These are phyloP conservation scores for Drosophila helvetica DNA, from an alignment of 2,888 invertebrate species.

Conservation along the genomic window DNA sequence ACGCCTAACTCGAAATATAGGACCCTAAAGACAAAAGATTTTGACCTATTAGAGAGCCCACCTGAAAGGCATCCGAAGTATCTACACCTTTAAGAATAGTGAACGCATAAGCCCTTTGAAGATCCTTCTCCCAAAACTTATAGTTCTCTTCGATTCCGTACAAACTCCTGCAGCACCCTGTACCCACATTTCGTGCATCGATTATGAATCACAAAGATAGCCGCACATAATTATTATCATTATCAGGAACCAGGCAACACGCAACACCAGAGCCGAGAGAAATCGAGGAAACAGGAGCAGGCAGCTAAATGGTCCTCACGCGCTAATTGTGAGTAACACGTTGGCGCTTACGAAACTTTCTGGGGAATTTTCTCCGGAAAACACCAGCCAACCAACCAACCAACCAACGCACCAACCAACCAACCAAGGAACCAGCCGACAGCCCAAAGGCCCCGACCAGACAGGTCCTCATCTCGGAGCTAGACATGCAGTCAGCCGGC, in stretches of 20 bases:
- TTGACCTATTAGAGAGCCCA: neutral
- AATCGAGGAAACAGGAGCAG: slow-evolving; percentile 33
- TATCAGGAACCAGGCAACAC: slow-evolving; percentile 25
- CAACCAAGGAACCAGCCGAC: slow-evolving; percentile 33
- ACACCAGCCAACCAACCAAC: slow-evolving; percentile 34
- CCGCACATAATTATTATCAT: slow-evolving; percentile 75
- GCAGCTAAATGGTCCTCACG: slow-evolving; percentile 66
- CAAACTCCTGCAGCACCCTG: too few species aligned
- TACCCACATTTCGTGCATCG: slow-evolving; percentile 7
- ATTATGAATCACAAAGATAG: slow-evolving; percentile 64
- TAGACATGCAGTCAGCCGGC: slow-evolving; percentile 61
- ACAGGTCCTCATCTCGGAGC: slow-evolving; percentile 45
- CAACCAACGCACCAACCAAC: slow-evolving; percentile 7
- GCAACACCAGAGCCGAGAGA: neutral
- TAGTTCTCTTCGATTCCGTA: neutral
- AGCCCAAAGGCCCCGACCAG: slow-evolving; percentile 47
- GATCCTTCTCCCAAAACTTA: neutral
- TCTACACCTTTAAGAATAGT: too few species aligned
- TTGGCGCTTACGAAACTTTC: slow-evolving; percentile 77
- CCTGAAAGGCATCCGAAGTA: neutral
- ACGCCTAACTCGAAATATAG: too few species aligned
- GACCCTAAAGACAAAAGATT: too few species aligned
- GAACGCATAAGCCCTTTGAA: too few species aligned
- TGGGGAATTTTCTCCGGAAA: slow-evolving; percentile 66
- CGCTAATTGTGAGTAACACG: slow-evolving; percentile 79